These are phyloP conservation scores for Perccottus glenii DNA, from an alignment of 2,113 vertebrate genomes.

Conservation along the genomic window DNA sequence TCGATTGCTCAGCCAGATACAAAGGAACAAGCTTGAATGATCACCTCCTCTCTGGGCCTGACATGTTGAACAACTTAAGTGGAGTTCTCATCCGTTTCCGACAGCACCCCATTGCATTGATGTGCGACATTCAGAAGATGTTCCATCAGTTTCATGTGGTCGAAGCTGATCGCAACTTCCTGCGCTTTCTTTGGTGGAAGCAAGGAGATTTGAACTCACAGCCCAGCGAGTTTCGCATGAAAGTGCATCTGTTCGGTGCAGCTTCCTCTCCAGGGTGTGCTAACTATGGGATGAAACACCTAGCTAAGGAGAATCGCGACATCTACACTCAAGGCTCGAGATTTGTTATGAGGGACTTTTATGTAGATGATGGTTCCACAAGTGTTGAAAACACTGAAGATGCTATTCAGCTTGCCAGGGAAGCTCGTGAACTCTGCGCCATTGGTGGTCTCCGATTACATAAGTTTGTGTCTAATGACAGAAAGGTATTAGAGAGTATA, in stretches of 20 bases:
- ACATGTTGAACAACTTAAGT: not conserved
- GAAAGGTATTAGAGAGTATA: not conserved
- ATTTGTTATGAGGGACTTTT: not conserved
- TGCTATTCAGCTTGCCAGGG: not conserved
- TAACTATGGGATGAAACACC: not conserved
- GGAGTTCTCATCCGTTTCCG: not conserved
- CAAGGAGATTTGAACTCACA: too few relatives aligned
- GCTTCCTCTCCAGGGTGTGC: not conserved
- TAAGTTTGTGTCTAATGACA: not conserved
- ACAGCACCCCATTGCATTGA: not conserved
- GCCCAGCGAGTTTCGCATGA: not conserved
- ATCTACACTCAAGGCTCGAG: not conserved
- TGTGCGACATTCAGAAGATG: not conserved
- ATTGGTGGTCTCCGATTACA: not conserved
- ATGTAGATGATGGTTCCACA: not conserved
- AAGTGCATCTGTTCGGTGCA: not conserved
- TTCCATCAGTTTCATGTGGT: too few relatives aligned
- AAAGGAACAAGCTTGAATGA: not conserved
- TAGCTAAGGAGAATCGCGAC: not conserved
- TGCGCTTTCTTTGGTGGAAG: too few relatives aligned
- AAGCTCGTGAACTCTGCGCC: not conserved
- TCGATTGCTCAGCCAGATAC: conserved; percentile 6
- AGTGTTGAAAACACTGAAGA: not conserved
- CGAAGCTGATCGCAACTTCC: too few relatives aligned
- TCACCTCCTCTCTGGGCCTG: not conserved